Conservation (phyloP, 2,888 invertebrate genomes). For the Microctonus hyperodae region DNA sequence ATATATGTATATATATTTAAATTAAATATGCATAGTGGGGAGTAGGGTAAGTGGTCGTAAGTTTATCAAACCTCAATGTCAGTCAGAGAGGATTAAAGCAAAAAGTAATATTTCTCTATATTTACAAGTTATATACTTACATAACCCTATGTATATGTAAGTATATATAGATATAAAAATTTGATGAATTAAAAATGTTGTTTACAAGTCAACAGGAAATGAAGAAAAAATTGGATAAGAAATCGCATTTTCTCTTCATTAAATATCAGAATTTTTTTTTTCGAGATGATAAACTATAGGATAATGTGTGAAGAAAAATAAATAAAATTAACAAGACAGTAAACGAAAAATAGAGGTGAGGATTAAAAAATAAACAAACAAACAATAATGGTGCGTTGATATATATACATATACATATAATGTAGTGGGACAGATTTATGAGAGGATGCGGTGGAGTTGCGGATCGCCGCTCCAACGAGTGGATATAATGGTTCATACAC, state of each 20-base stretch:
- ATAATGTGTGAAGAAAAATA: background rate
- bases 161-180: background rate
- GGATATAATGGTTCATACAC: slow-evolving; percentile 41
- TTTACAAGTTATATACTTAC: background rate
- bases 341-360: background rate
- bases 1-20: slow-evolving; percentile 7
- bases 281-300: background rate
- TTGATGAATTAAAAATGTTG: background rate
- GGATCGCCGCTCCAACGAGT: slow-evolving; percentile 29
- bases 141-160: background rate
- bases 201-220: background rate
- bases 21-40: background rate
- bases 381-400: slow-evolving; percentile 10
- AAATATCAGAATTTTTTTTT: background rate
- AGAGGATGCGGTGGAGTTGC: slow-evolving; percentile 23
- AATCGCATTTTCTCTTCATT: slow-evolving; percentile 10
- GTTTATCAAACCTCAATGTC: slow-evolving; percentile 41
- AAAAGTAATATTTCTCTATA: slow-evolving; percentile 9
- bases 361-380: background rate
- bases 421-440: slow-evolving; percentile 25
- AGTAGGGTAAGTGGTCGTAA: slow-evolving; percentile 41
- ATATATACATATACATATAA: slow-evolving; percentile 17
- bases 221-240: background rate
- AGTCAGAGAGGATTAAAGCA: slow-evolving; percentile 36
- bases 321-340: no score